Evolutionary conservation across 2,888 invertebrate species (phyloP).

Genomic region (Pecten maximus): DNA sequence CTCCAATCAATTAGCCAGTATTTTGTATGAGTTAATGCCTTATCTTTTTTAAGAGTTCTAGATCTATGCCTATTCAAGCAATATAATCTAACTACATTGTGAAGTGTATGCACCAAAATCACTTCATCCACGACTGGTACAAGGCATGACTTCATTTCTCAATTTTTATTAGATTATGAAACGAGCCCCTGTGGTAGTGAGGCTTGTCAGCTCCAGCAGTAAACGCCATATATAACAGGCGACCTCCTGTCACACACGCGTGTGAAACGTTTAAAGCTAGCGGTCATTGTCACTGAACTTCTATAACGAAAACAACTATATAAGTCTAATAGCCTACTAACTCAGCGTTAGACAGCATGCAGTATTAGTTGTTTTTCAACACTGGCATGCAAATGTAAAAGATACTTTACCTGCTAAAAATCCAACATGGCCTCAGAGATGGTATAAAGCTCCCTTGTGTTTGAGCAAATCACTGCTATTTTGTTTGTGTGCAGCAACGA

Average conservation of each 20-base stretch:
- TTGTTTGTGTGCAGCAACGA: slow-evolving; percentile 14
- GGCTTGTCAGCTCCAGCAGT: slow-evolving; percentile 1
- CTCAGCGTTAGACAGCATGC: neutral
- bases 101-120: too few relatives aligned
- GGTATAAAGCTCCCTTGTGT: slow-evolving; percentile 32
- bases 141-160: neutral
- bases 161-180: neutral
- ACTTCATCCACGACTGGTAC: neutral
- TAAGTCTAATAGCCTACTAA: neutral
- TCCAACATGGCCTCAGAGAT: slow-evolving; percentile 27
- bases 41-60: too few relatives aligned
- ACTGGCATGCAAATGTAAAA: neutral
- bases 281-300: slow-evolving; percentile 32
- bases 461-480: slow-evolving; percentile 30
- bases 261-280: neutral
- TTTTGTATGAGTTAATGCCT: too few relatives aligned
- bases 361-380: neutral
- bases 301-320: neutral
- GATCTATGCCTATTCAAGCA: too few relatives aligned
- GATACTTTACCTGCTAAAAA: slow-evolving; percentile 14
- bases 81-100: too few relatives aligned
- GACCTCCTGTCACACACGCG: slow-evolving; percentile 24
- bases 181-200: neutral
- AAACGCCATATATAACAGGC: neutral
- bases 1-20: too few relatives aligned